Percentiles rank a stretch among this genome's conserved stretches.
phyloP scores from a whole-genome alignment of 2,797 vertebrate genomes.

The Sparus aurata region DNA sequence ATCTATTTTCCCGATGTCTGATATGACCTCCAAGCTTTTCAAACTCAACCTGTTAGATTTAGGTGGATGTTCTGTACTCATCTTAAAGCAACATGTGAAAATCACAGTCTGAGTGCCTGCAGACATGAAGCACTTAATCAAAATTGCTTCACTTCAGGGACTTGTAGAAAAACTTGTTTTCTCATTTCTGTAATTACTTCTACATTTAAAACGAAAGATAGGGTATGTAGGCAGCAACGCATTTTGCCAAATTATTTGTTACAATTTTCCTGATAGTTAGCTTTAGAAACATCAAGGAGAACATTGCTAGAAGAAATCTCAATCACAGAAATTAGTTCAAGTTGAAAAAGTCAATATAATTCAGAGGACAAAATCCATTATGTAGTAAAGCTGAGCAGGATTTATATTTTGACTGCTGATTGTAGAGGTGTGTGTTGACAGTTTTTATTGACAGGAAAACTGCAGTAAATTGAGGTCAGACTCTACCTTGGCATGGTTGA shows the following conservation, averaged over 20 bases:
- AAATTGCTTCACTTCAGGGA: not conserved
- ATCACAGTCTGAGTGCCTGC: not conserved
- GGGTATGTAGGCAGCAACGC: not conserved
- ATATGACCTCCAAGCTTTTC: constrained; percentile 5
- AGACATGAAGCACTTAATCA: constrained; percentile 16
- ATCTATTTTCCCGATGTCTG: constrained; percentile 35
- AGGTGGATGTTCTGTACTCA: not conserved
- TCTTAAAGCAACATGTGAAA: not conserved
- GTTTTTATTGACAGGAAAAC: too few relatives aligned
- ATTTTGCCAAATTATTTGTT: constrained; percentile 18
- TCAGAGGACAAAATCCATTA: not conserved
- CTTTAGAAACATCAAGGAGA: constrained; percentile 6
- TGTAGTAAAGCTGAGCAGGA: not conserved
- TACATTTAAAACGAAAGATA: not conserved
- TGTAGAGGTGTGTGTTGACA: too few relatives aligned
- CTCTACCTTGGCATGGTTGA: too few relatives aligned
- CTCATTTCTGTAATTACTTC: constrained; percentile 9
- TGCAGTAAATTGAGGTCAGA: too few relatives aligned
- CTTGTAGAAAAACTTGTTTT: constrained; percentile 6
- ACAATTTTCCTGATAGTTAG: constrained; percentile 26
- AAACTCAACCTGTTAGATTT: not conserved
- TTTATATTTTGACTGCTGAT: not conserved
- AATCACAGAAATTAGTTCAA: constrained; percentile 2
- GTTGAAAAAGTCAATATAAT: not conserved
- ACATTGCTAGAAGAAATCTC: not conserved